Base-by-base conservation (phyloP, 2,797 vertebrate genomes). In the Phaenicophaeus curvirostris region DNA sequence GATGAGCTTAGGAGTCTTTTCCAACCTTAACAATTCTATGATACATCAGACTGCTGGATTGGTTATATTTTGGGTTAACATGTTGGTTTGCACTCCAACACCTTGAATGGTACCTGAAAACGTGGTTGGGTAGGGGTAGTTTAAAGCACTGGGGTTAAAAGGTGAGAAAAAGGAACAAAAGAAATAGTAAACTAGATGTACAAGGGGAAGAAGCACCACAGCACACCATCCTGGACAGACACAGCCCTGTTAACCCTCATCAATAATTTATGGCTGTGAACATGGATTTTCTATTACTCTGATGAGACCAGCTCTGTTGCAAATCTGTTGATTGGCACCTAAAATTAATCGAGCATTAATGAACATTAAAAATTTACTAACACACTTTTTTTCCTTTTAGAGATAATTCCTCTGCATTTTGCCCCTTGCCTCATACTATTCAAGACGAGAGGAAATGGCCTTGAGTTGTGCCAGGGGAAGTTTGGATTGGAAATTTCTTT, bases 261-360 rank as follows among this genome's bases (percentile, higher is more conserved):
- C 81, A 62, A 93, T 93, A 90, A 92, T 66, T 81, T 53, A 88
- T 51, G 51, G 9, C 55, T 15, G 55, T 21, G 68, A 87, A 82
- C 78, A 92, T 55, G 82, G 91, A 82, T 94, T 95, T 94, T 87
- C 89, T 90, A 55, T 94, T 78, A 78, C 61, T 78, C 35, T 75
- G 77, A 66, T 58, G 86, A 92, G 77, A 54, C 24, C 67, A 41
- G 46, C 80, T 65, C 62, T 68, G 30, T 35, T 86, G 50, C 66
- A 80, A 68, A 51, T 35, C 31, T 4, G 33, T 68, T 84, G 37
- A 78, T 84, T 54, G 51, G 66, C 73, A 86, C 62, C 35, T 69
- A 35, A 84, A 69, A 90, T 90, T 75, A 82, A 77, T 51, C 5
- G 11, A 51, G 30, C 79, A 86, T 85, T 68, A 93, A 87, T 5